phyloP scores from a whole-genome alignment of 2,888 invertebrate species.

The Polydrusus tereticollis region DNA sequence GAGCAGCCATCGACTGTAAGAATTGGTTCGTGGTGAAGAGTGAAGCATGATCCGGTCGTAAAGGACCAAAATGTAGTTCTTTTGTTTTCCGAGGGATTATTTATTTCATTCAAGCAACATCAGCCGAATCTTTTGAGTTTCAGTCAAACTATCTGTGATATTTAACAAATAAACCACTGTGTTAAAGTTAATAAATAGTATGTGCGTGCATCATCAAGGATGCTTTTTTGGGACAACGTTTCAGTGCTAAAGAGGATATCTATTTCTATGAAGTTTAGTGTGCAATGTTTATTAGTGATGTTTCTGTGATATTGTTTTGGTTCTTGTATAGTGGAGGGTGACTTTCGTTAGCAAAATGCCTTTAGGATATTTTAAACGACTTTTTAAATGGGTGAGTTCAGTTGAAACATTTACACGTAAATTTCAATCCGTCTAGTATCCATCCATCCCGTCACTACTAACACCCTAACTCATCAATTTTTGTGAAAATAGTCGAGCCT shows the following conservation, averaged over 20 bases:
- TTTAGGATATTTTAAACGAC: constrained; percentile 43
- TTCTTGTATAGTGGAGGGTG: constrained; percentile 47
- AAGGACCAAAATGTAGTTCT: constrained; percentile 36
- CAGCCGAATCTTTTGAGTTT: neutral
- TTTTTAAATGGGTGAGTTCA: constrained; percentile 37
- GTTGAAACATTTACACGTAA: neutral
- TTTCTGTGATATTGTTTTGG: constrained; percentile 47
- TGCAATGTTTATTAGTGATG: constrained; percentile 46
- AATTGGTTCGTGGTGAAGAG: constrained; percentile 31
- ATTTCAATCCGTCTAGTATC: neutral
- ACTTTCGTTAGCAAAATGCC: constrained; percentile 30
- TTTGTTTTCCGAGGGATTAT: constrained; percentile 11
- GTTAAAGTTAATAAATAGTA: neutral
- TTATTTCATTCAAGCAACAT: constrained; percentile 7
- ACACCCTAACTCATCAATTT: constrained; percentile 15
- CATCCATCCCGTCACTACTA: constrained; percentile 13
- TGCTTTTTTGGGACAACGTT: constrained; percentile 18
- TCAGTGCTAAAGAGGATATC: constrained; percentile 26
- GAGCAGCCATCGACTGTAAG: constrained; percentile 15
- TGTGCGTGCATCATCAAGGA: constrained; percentile 14
- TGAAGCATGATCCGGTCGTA: constrained; percentile 24
- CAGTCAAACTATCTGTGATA: constrained; percentile 41
- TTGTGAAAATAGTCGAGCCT: neutral
- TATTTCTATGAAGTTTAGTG: constrained; percentile 37
- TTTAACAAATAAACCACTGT: neutral